Percentiles rank a stretch among this genome's conserved stretches.
Evolutionary conservation across 2,888 invertebrate species (phyloP).

Genomic region (Gymnosoma rotundatum): DNA sequence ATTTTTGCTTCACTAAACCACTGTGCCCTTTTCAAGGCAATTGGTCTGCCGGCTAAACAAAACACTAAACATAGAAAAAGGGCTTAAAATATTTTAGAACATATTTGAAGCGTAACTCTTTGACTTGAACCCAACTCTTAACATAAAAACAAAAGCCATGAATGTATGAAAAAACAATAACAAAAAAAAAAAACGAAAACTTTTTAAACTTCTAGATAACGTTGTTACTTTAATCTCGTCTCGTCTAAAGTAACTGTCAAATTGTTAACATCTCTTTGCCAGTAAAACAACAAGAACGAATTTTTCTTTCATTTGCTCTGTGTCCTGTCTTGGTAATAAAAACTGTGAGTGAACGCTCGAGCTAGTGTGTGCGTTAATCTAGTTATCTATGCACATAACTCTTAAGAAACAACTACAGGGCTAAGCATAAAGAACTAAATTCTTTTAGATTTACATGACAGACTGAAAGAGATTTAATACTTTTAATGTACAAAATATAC

Average conservation of each 20-base stretch:
- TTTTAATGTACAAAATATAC: conserved; percentile 53
- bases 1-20: neutral
- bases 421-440: conserved; percentile 31
- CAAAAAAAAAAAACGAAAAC: conserved; percentile 17
- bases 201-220: conserved; percentile 62
- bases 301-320: neutral
- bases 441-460: conserved; percentile 62
- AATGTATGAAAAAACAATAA: neutral
- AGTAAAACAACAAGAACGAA: conserved; percentile 43
- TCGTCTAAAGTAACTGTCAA: conserved; percentile 71
- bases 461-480: conserved; percentile 69
- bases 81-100: conserved; percentile 33
- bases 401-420: conserved; percentile 46
- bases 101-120: conserved; percentile 61
- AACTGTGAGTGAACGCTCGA: conserved; percentile 28
- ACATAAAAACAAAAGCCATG: conserved; percentile 49
- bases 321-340: conserved; percentile 33
- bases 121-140: conserved; percentile 46
- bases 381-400: conserved; percentile 70
- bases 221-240: conserved; percentile 69
- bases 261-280: conserved; percentile 70
- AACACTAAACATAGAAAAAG: conserved; percentile 1
- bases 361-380: conserved; percentile 67
- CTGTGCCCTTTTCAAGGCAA: conserved; percentile 19
- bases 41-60: conserved; percentile 5